Base-by-base conservation (phyloP, 2,113 vertebrate species). In the Leptocoma aspasia region DNA sequence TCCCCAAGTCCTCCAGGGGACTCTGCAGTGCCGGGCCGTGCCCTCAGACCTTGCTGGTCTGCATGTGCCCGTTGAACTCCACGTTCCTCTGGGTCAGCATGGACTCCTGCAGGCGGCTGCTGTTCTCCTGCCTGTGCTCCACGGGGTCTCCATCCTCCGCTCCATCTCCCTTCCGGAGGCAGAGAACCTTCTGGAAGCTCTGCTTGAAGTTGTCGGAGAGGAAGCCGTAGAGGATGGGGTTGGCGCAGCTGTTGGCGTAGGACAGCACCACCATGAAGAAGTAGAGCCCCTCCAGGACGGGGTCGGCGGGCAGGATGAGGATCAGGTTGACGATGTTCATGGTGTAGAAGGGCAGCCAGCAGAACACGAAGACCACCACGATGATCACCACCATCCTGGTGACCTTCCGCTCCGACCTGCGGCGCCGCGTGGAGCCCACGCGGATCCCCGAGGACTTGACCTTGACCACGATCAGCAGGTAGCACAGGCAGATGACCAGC, bases 181-280 rank as follows among this genome's bases (percentile, higher is more conserved):
- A 99, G 56, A 99, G 97, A 59, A 99, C 98, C 96, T 99, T 99
- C 95, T 96, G 98, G 94, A 98, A 99, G 86, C 99, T 99, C 97
- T 99, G 99, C 90, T 98, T 99, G 97, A 99, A 99, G 98, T 99
- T 99, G 97, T 99, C 99, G 0, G 99, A 99, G 89, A 99, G 97
- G 85, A 99, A 99, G 54, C 98, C 98, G 0, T 99, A 99, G 47
- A 99, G 99, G 63, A 99, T 89, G 2, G 99, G 99, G 95, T 99
- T 99, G 96, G 99, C 99, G 13, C 99, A 99, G 96, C 99, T 99
- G 97, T 99, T 99, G 94, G 98, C 99, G 6, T 99, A 99, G 30
- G 99, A 98, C 42, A 99, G 93, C 91, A 99, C 97, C 87, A 99
- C 99, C 28, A 98, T 97, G 3, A 99, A 99, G 97, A 99, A 99